Percentiles rank a stretch among this genome's conserved stretches.
phyloP scores from a whole-genome alignment of 2,797 vertebrate genomes.

The Caiman crocodilus region DNA sequence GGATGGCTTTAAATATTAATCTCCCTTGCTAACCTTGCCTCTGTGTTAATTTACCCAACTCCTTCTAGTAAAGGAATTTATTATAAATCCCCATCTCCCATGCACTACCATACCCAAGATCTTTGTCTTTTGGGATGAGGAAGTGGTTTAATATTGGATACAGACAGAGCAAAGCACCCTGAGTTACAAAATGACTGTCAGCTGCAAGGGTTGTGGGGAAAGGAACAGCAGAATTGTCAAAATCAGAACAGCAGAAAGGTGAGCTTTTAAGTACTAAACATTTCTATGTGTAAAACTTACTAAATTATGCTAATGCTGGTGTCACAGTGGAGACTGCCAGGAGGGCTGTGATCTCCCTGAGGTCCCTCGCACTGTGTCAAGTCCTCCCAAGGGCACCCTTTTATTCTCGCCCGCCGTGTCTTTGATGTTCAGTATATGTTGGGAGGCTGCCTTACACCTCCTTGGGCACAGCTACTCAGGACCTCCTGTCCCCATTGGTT shows the following conservation, averaged over 20 bases:
- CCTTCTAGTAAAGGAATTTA: not conserved
- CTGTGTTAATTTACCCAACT: not conserved
- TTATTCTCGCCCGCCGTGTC: too few species aligned
- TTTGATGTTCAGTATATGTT: too few species aligned
- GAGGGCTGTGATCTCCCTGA: too few species aligned
- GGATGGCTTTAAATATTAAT: not conserved
- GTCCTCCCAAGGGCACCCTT: too few species aligned
- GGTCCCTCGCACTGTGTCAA: too few species aligned
- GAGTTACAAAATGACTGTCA: conserved; percentile 36
- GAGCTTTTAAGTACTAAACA: not conserved
- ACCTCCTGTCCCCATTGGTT: too few species aligned
- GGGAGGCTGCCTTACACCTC: too few species aligned
- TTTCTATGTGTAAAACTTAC: not conserved
- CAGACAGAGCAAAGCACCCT: conserved; percentile 7
- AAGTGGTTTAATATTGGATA: conserved; percentile 50
- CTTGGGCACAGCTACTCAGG: too few species aligned
- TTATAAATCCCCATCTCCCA: not conserved
- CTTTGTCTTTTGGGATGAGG: conserved; percentile 40
- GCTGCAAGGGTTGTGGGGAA: not conserved
- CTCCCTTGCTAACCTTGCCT: not conserved
- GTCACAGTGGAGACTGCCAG: too few species aligned
- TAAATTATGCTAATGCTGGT: conserved; percentile 5
- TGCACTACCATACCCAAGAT: not conserved
- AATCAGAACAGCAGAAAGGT: not conserved
- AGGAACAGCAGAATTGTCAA: conserved; percentile 19